Evolutionary conservation across 2,888 invertebrate genomes (phyloP), one percentile per base, ranked within the genome.

Genomic region (Zygaena filipendulae): DNA sequence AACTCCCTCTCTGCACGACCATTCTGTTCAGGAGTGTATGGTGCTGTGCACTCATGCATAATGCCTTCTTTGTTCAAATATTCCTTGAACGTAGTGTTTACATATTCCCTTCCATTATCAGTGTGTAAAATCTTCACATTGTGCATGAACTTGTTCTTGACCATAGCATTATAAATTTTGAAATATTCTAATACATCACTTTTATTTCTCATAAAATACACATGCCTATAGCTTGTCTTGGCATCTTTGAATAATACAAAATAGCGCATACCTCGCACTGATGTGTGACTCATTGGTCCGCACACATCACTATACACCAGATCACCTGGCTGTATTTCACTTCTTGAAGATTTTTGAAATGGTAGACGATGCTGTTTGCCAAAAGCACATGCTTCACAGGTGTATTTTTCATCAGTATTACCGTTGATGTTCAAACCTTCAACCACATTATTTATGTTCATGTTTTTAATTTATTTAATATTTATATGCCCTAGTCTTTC

Each of bases 1-100:
- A 41, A 45, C 18, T 58, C 55, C 8, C 58, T 25, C 23, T 59
- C 48, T 29, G 43, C 46, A 1, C 47, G 25, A 0, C 52, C 52
- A 36, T 53, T 54, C 29, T 52, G 52, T 29, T 56, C 33, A 2
- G 50, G 48, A 1, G 49, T 47, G 13, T 53, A 53, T 1, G 49
- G 45, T 1, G 45, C 49, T 13, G 48, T 47, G 23, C 19, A 13
- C 13, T 54, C 47, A 43, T 51, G 50, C 8, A 23, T 6, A 27
- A 49, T 52, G 0, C 51, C 48, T 5, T 45, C 27, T 7, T 26
- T 28, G 0, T 40, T 29, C 2, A 47, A 3, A 36, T 28, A 47
- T 0, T 40, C 36, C 20, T 38, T 40, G 22, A 48, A 43, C 3
- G 1, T 25, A 11, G 35, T 39, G 25, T 42, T 46, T 3, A 29